Conservation (phyloP, 2,797 vertebrate species). For the Arrhamphus sclerolepis region DNA sequence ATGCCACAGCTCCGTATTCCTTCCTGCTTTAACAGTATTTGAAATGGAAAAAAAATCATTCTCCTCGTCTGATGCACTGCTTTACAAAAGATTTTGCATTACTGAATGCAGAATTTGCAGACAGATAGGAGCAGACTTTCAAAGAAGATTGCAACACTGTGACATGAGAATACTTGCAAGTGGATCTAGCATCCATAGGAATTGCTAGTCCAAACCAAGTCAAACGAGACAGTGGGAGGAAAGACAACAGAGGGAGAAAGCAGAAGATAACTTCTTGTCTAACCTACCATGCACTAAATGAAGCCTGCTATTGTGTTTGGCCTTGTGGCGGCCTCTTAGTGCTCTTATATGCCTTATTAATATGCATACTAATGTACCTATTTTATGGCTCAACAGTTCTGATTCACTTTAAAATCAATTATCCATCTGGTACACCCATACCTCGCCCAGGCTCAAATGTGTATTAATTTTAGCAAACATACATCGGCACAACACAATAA, state of each 20-base stretch:
- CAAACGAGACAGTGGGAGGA: slow-evolving; percentile 25
- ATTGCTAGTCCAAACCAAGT: slow-evolving; percentile 29
- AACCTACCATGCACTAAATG: slow-evolving; percentile 60
- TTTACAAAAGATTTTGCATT: slow-evolving; percentile 44
- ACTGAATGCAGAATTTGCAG: slow-evolving; percentile 43
- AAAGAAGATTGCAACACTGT: slow-evolving; percentile 29
- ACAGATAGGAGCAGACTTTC: slow-evolving; percentile 33
- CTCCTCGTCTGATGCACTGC: slow-evolving; percentile 41
- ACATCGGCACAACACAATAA: slow-evolving; percentile 81
- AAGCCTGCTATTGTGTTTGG: slow-evolving; percentile 68
- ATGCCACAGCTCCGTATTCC: slow-evolving; percentile 42
- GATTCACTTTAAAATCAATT: slow-evolving; percentile 86
- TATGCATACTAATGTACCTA: slow-evolving; percentile 84
- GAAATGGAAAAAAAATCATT: slow-evolving; percentile 48
- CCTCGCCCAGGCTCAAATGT: slow-evolving; percentile 77
- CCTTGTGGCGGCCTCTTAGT: slow-evolving; percentile 69
- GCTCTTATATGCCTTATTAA: slow-evolving; percentile 80
- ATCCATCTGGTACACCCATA: slow-evolving; percentile 87
- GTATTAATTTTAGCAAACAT: slow-evolving; percentile 85
- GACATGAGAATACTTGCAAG: slow-evolving; percentile 39
- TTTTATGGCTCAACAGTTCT: slow-evolving; percentile 84
- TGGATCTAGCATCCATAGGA: slow-evolving; percentile 31
- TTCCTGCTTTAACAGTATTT: slow-evolving; percentile 58
- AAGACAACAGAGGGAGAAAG: slow-evolving; percentile 20
- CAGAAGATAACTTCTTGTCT: slow-evolving; percentile 36